These are phyloP conservation scores for Oeneis ivallda DNA, from an alignment of 2,888 invertebrate genomes.

Conservation along the genomic window DNA sequence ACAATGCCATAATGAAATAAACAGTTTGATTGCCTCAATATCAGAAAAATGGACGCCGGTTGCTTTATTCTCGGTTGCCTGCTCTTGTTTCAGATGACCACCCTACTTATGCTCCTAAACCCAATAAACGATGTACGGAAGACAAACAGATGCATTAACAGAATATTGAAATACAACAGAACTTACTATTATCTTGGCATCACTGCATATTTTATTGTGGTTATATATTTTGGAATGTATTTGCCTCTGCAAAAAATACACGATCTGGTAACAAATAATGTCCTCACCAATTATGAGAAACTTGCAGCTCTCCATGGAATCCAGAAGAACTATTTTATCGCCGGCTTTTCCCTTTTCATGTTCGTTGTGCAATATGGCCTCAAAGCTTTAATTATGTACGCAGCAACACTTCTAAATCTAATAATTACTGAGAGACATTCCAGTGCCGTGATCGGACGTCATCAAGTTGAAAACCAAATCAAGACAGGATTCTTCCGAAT, in stretches of 20 bases:
- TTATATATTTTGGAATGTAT: slow-evolving; percentile 65
- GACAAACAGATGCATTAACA: slow-evolving; percentile 49
- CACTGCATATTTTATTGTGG: slow-evolving; percentile 51
- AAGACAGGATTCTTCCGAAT: slow-evolving; percentile 39
- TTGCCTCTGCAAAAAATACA: slow-evolving; percentile 57
- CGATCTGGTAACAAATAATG: slow-evolving; percentile 48
- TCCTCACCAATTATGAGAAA: slow-evolving; percentile 54
- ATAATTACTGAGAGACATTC: slow-evolving; percentile 45
- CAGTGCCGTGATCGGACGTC: slow-evolving; percentile 23
- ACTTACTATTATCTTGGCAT: slow-evolving; percentile 44
- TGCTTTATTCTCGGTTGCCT: slow-evolving; percentile 54
- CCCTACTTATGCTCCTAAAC: slow-evolving; percentile 61
- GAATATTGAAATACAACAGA: slow-evolving; percentile 44
- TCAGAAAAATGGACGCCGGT: slow-evolving; percentile 58
- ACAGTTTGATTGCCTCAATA: slow-evolving; percentile 32
- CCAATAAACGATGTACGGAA: slow-evolving; percentile 61
- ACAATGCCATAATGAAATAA: slow-evolving; percentile 48
- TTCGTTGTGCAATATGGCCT: slow-evolving; percentile 62
- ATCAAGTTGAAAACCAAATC: slow-evolving; percentile 32
- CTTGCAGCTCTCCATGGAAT: slow-evolving; percentile 52
- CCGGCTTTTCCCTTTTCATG: slow-evolving; percentile 69
- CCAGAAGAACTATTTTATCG: slow-evolving; percentile 65
- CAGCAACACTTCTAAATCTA: slow-evolving; percentile 53
- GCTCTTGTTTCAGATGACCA: slow-evolving; percentile 62
- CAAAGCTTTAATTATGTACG: slow-evolving; percentile 53